Evolutionary conservation across 2,888 invertebrate genomes (phyloP).

Genomic region (Epirrhoe alternata): DNA sequence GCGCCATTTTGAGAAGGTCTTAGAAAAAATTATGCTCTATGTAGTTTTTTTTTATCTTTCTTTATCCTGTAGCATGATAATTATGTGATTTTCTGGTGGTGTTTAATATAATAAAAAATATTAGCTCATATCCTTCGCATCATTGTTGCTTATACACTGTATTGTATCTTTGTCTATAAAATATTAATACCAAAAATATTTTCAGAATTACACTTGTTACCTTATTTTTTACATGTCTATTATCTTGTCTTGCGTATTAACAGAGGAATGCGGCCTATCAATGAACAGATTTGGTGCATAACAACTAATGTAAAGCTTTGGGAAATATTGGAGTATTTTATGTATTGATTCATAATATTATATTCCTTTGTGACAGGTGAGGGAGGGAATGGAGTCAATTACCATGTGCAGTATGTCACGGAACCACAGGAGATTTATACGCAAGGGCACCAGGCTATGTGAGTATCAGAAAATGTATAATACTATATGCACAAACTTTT

Average conservation of each 20-base stretch:
- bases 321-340: background rate
- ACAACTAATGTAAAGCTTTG: background rate
- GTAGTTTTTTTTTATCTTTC: no score
- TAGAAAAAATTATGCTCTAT: no score
- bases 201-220: no score
- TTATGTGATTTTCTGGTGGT: background rate
- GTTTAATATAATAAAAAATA: background rate
- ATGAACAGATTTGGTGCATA: no score
- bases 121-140: background rate
- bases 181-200: no score
- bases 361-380: conserved; percentile 75
- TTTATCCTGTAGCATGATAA: background rate
- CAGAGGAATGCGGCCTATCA: no score
- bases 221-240: no score
- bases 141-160: no score
- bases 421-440: conserved; percentile 88
- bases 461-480: no score
- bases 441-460: conserved; percentile 85
- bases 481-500: no score
- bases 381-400: conserved; percentile 86
- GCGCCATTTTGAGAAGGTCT: background rate
- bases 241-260: no score
- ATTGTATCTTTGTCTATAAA: no score
- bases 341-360: conserved; percentile 14
- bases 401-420: conserved; percentile 90